phyloP scores from a whole-genome alignment of 2,797 vertebrate genomes.

The Amazona ochrocephala region DNA sequence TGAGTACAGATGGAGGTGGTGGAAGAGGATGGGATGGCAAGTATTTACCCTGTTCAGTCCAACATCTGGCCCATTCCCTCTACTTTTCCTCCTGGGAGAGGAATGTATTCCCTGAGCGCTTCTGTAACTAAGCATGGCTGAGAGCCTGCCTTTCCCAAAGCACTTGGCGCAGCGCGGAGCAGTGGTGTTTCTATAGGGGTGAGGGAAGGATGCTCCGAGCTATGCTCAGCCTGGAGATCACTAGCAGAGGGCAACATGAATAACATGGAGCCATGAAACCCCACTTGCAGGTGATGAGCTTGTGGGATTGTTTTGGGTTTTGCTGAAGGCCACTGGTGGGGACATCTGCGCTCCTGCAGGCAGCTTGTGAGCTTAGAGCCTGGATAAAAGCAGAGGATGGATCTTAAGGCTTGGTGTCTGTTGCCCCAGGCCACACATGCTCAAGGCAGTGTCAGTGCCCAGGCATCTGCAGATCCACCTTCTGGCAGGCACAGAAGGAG shows the following conservation, averaged over 20 bases:
- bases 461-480: not conserved
- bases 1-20: not conserved
- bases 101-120: not conserved
- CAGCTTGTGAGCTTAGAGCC: not conserved
- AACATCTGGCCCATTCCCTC: not conserved
- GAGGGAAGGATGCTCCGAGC: not conserved
- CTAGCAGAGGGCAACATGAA: not conserved
- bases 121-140: accelerated
- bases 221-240: not conserved
- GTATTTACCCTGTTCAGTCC: not conserved
- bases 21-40: not conserved
- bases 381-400: not conserved
- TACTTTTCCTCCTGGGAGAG: not conserved
- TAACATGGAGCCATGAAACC: not conserved
- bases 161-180: accelerated
- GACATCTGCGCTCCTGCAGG: not conserved
- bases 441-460: not conserved
- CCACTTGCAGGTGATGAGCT: not conserved
- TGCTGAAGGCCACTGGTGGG: not conserved
- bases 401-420: not conserved
- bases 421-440: not conserved
- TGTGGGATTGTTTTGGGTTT: not conserved
- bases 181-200: not conserved
- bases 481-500: not conserved
- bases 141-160: not conserved